Evolutionary conservation across 2,797 vertebrate species (phyloP).

Genomic region (Eulemur rubriventer): DNA sequence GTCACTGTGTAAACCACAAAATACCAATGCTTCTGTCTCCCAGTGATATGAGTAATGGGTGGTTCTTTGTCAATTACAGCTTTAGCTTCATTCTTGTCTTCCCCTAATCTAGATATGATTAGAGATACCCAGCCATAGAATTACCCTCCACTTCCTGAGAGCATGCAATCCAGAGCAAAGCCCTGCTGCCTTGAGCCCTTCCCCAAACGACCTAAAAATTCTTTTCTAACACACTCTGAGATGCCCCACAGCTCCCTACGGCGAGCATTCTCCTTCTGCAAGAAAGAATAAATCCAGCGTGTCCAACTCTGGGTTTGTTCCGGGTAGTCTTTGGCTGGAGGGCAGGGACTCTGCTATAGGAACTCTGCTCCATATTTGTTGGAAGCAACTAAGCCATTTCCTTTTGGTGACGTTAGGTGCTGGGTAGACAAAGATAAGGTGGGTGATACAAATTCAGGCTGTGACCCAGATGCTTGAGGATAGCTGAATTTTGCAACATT

Average conservation of each 20-base stretch:
- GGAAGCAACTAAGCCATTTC: neutral
- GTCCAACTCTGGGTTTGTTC: neutral
- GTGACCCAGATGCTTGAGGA: neutral
- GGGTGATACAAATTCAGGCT: neutral
- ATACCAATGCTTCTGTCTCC: neutral
- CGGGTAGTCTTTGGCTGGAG: neutral
- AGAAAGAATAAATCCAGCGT: neutral
- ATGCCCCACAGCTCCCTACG: neutral
- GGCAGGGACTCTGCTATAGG: neutral
- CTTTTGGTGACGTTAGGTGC: neutral
- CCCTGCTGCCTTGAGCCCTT: neutral
- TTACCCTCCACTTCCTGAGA: neutral
- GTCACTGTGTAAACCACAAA: conserved; percentile 10
- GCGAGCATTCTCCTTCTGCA: neutral
- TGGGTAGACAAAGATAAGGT: neutral
- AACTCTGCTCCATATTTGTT: neutral
- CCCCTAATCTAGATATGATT: neutral
- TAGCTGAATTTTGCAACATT: neutral
- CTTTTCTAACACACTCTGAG: neutral
- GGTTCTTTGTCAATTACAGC: neutral
- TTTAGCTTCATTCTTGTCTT: neutral
- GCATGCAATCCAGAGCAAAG: neutral
- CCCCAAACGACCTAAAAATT: neutral
- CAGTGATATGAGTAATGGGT: neutral
- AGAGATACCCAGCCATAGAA: neutral